A percentile compares a stretch with the other conserved stretches of the same genome.
These are phyloP conservation scores for Eulemur coronatus DNA, from an alignment of 2,797 vertebrate species.

Conservation along the genomic window DNA sequence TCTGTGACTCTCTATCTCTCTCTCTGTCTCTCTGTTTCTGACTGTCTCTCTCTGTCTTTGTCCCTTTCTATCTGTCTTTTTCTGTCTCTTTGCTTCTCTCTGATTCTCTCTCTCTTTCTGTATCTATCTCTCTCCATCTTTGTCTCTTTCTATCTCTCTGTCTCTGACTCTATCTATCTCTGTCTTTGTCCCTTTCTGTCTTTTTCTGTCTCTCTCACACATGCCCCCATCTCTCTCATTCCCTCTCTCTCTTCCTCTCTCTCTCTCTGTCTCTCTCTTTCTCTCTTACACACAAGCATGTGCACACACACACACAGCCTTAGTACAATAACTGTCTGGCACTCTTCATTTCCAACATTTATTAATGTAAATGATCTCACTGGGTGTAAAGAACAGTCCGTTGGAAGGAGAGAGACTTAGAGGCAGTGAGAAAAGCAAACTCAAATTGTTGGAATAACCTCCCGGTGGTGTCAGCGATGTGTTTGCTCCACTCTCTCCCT, in stretches of 20 bases:
- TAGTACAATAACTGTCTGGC: not conserved
- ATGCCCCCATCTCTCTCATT: not conserved
- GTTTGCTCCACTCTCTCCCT: not conserved
- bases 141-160: not conserved
- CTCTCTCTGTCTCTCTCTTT: not conserved
- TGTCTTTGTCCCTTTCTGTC: too few species aligned
- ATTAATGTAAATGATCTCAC: not conserved
- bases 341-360: not conserved
- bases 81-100: not conserved
- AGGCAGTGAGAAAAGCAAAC: not conserved
- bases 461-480: accelerated
- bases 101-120: not conserved
- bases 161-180: not conserved
- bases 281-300: not conserved
- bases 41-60: not conserved
- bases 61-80: not conserved
- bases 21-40: not conserved
- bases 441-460: not conserved
- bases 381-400: not conserved
- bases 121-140: not conserved
- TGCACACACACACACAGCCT: not conserved
- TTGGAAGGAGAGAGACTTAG: not conserved
- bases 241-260: not conserved
- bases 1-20: not conserved
- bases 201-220: not conserved